Conservation (phyloP, 2,797 vertebrate species). For the Alosa sapidissima region DNA sequence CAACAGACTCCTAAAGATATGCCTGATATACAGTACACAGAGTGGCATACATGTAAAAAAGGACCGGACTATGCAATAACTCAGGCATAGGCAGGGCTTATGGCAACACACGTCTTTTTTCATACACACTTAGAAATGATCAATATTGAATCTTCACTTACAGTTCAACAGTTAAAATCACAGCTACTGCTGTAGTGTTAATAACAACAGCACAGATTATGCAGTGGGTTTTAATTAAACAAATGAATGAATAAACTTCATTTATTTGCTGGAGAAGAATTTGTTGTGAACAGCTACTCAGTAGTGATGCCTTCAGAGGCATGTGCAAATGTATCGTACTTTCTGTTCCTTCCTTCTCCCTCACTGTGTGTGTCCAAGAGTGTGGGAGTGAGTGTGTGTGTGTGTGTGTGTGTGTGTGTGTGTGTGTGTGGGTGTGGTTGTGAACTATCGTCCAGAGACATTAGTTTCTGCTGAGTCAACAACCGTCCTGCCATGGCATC, state of each 20-base stretch:
- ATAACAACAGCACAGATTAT: background rate
- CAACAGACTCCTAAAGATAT: too few species aligned
- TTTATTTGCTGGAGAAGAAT: background rate
- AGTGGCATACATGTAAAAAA: too few species aligned
- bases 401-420: constrained; percentile 14
- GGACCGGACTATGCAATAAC: background rate
- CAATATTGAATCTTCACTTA: background rate
- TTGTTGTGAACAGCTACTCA: background rate
- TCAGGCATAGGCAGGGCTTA: background rate
- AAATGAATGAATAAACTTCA: background rate
- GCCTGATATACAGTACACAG: too few species aligned
- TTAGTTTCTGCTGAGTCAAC: constrained; percentile 38
- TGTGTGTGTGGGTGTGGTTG: background rate
- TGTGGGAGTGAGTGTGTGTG: constrained; percentile 28
- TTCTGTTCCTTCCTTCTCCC: background rate
- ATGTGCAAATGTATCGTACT: background rate
- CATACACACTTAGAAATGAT: background rate
- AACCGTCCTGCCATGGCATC: constrained; percentile 19
- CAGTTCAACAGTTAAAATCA: background rate
- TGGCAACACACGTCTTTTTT: background rate
- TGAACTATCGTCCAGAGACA: constrained; percentile 30
- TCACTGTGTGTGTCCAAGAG: background rate
- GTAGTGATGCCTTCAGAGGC: background rate
- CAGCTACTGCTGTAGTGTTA: background rate
- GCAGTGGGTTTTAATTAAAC: background rate